Base-by-base conservation (phyloP, 2,113 vertebrate species). In the Atractosteus spatula region DNA sequence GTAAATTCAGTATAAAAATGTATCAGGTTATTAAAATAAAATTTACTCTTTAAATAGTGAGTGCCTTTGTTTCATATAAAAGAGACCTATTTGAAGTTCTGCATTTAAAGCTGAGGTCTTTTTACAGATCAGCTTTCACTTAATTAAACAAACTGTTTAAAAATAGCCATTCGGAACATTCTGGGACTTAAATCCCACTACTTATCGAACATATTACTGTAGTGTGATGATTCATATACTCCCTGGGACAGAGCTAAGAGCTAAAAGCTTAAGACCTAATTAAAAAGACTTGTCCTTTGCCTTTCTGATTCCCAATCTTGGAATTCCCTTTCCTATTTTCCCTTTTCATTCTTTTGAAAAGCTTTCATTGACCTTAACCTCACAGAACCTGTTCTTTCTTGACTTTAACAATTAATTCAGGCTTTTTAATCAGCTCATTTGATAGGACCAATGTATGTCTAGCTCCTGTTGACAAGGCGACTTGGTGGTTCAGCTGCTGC, bases 141-240 rank as follows among this genome's bases (percentile, higher is more conserved):
- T 73, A 77, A 81, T 77, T 74, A 74, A 71, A n/a, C 68, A 64
- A 66, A 67, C 68, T 12, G 69, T 62, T 67, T 56, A 73, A 73
- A 73, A 79, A 71, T 74, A 74, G 70, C 70, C 14, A 51, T 55
- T 70, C 55, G 75, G 55, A 81, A 47, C 61, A 43, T 41, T 63
- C 47, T 67, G 65, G 66, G 71, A 59, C 51, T 73, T 71, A 77
- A 80, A 71, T 65, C 75, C 69, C 71, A 45, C 57, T 71, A 71
- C 73, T 69, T 79, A 68, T 74, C 51, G 13, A 71, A 68, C 71
- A 67, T 75, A 65, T 72, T 77, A 78, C 59, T 66, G 69, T 44
- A 73, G 57, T 44, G 62, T 45, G 70, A 14, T 75, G 78, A 80
- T 73, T 77, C 71, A 76, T 62, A 66, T 69, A 68, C 13, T 66